phyloP scores from a whole-genome alignment of 2,797 vertebrate species.

The Gastrophryne carolinensis region DNA sequence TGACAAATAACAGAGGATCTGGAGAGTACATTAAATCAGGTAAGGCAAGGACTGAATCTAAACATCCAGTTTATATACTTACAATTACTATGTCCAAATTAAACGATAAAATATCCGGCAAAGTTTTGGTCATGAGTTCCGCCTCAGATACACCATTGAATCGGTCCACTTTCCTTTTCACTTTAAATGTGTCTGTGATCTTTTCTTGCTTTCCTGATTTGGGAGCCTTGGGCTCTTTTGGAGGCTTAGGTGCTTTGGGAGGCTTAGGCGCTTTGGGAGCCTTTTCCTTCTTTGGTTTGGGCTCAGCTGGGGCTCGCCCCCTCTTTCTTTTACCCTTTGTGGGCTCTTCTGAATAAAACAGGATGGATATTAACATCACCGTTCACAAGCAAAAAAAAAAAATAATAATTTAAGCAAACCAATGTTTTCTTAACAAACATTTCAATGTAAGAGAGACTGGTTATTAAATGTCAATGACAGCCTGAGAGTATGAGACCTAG shows the following conservation, averaged over 20 bases:
- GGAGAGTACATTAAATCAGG: too few species aligned
- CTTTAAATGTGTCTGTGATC: constrained; percentile 94
- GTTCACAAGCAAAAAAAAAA: too few species aligned
- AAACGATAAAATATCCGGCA: constrained; percentile 91
- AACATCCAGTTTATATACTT: constrained; percentile 73
- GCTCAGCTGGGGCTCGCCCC: constrained; percentile 58
- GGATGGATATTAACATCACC: too few species aligned
- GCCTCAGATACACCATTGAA: constrained; percentile 96
- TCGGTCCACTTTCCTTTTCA: constrained; percentile 93
- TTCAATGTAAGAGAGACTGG: too few species aligned
- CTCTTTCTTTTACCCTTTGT: constrained; percentile 83
- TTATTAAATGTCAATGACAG: too few species aligned
- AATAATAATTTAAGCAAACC: too few species aligned
- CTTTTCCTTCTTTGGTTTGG: constrained; percentile 75
- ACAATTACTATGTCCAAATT: constrained; percentile 98
- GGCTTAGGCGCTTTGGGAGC: constrained; percentile 67
- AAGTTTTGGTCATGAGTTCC: constrained; percentile 92
- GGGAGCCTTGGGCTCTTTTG: constrained; percentile 67
- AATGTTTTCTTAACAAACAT: too few species aligned
- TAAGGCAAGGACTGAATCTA: too few species aligned
- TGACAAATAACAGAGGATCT: too few species aligned
- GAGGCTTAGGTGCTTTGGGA: constrained; percentile 57
- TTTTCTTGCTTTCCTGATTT: constrained; percentile 87
- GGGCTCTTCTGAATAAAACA: constrained; percentile 63
- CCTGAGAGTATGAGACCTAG: too few species aligned